Evolutionary conservation across 1,140 invertebrate species (phyloP), one percentile per base, ranked within the genome.

Genomic region (Tenebrio molitor): DNA sequence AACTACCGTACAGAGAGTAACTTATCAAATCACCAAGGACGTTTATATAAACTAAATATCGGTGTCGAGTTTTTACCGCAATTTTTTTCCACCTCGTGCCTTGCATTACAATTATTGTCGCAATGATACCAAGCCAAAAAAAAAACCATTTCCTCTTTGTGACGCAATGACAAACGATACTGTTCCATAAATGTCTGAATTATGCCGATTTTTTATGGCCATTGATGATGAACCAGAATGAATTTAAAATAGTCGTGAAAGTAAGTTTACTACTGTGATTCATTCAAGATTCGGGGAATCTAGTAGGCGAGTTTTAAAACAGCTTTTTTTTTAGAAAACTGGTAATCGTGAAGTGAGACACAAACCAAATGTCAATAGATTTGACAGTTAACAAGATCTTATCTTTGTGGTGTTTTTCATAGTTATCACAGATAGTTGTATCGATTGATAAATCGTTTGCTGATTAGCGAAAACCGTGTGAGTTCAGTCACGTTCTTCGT

Each of bases 191-290:
- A 16, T 44, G 17, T 12, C 15, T 16, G 25, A 29, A 29, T 29
- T 29, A 29, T 3, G 3, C 8, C 25, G 25, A 4, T 4, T 29
- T 3, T 58, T 58, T 58, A 58, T 29, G 23, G 21, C 50, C 50
- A 29, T 58, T 12, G 6, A n/a, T 58, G 19, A 23, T 14, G 21
- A 10, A 29, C 21, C 21, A 29, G 50, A 58, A 58, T 58, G 50
- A 58, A 58, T 58, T 58, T 58, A 58, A 58, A 58, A 58, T 58
- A 58, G 50, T 19, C 50, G 50, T 29, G 50, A 58, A 58, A 58
- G 50, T 58, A 58, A 58, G 50, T 58, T 50, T 50, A 50, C 44
- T 58, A 58, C n/a, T 12, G 12, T 58, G 50, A 58, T 58, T 58
- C 50, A 58, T 58, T 29, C 50, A 15, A 6, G 23, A 25, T 58